Conservation (phyloP, 2,797 vertebrate genomes). For the Pempheris klunzingeri region DNA sequence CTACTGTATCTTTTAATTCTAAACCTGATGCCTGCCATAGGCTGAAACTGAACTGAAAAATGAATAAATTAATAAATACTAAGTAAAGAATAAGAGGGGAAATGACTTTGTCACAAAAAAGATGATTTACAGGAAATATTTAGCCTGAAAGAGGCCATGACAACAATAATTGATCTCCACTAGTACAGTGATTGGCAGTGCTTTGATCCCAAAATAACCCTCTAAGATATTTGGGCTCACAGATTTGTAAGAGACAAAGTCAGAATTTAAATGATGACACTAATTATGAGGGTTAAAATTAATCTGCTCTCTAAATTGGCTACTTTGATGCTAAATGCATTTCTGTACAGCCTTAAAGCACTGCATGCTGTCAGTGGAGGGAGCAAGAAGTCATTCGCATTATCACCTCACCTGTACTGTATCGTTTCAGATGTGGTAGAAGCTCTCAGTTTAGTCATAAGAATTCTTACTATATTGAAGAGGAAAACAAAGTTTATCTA, state of each 20-base stretch:
- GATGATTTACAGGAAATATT: neutral
- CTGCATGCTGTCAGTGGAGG: neutral
- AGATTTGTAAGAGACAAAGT: conserved; percentile 27
- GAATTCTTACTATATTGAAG: conserved; percentile 97
- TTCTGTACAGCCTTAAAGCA: neutral
- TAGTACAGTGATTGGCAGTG: neutral
- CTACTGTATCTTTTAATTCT: neutral
- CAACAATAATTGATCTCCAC: neutral
- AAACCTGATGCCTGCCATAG: neutral
- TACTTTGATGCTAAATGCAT: neutral
- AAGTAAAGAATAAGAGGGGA: too few relatives aligned
- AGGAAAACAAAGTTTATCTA: conserved; percentile 99
- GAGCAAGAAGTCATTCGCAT: neutral
- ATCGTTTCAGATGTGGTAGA: conserved; percentile 98
- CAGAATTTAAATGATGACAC: neutral
- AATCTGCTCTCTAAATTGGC: neutral
- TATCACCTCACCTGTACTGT: conserved; percentile 92
- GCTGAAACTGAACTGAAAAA: too few relatives aligned
- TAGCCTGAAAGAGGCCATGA: conserved; percentile 1
- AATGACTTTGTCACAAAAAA: too few relatives aligned
- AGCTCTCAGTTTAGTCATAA: conserved; percentile 97
- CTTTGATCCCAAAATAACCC: neutral
- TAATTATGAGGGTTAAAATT: neutral
- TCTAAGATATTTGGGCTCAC: neutral
- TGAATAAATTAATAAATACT: too few relatives aligned